Percentiles rank a stretch among this genome's conserved stretches.
phyloP scores from a whole-genome alignment of 2,888 invertebrate species.

The Subacronicta megacephala region DNA sequence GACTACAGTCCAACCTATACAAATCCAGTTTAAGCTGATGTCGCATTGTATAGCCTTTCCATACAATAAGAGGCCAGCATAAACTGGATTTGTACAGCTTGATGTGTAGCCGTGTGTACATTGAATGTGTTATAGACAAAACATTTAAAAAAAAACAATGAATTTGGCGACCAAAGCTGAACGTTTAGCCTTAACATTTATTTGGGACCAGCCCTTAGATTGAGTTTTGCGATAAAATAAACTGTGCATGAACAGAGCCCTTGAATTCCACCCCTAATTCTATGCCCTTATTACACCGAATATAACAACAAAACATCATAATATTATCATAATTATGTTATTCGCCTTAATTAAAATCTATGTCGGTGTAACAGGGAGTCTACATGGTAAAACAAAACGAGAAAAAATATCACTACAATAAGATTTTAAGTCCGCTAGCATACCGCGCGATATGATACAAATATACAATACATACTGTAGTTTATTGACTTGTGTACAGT shows the following conservation, averaged over 20 bases:
- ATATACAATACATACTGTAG: conserved; percentile 72
- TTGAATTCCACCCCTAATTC: conserved; percentile 26
- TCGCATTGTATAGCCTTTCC: too few species aligned
- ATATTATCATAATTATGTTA: conserved; percentile 33
- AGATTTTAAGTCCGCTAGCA: conserved; percentile 77
- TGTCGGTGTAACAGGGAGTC: conserved; percentile 47
- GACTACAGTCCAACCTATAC: too few species aligned
- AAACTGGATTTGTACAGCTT: too few species aligned
- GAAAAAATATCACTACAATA: conserved; percentile 74
- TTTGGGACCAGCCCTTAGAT: conserved; percentile 53
- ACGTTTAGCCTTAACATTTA: conserved; percentile 10
- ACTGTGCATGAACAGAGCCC: conserved; percentile 42
- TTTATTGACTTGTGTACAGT: conserved; percentile 86
- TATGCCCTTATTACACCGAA: conserved; percentile 44
- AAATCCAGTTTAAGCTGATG: too few species aligned
- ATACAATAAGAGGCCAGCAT: too few species aligned
- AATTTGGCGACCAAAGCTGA: too few species aligned
- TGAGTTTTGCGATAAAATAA: conserved; percentile 14
- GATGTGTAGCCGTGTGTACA: too few species aligned
- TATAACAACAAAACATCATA: conserved; percentile 40
- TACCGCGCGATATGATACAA: conserved; percentile 62
- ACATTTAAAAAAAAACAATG: too few species aligned
- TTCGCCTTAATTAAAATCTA: conserved; percentile 33
- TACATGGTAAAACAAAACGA: conserved; percentile 36
- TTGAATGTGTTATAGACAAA: too few species aligned